Evolutionary conservation across 2,888 invertebrate species (phyloP), one percentile per base, ranked within the genome.

Genomic region (Frankliniella fusca): DNA sequence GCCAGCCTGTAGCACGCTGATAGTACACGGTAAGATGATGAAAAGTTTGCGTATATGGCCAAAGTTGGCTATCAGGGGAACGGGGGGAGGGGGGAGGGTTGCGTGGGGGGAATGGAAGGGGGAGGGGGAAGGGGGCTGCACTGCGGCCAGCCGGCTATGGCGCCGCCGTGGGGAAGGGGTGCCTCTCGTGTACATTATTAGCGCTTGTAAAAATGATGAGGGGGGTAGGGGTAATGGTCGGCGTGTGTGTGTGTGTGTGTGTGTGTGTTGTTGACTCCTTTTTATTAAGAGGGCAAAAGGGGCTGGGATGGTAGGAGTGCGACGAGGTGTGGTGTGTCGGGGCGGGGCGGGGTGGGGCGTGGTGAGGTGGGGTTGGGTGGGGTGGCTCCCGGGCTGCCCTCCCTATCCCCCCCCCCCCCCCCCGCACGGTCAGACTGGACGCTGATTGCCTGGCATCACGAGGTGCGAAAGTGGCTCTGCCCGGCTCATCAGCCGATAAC

Each of bases 1-100:
- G 54, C 54, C 61, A 18, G 61, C 61, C 61, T 18, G 11, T 61
- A 18, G 61, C n/a, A 18, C 15, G 11, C 61, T 76, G 70, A 76
- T 76, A 76, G 70, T 76, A 76, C 70, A 76, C 70, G 23, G 70
- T 76, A 76, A 76, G 70, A 76, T 76, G 70, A 76, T 76, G 70
- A 76, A 76, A 76, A 76, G 70, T 76, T 76, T 76, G 70, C 70
- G 70, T 76, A 76, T 76, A 76, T 76, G 70, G 70, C 70, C 23
- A 76, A 76, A 76, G 70, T 76, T 76, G 70, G 70, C 27, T 76
- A 76, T 76, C 70, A 27, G 70, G 23, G 27, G 23, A 10, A 27
- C 1, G 27, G 27, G 23, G 70, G 70, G 70, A n/a, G 23, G 23
- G 70, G 70, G 7, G 23, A 9, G 23, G 70, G 70, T 23, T 3